phyloP scores from a whole-genome alignment of 2,113 vertebrate genomes.

The Addax nasomaculatus region DNA sequence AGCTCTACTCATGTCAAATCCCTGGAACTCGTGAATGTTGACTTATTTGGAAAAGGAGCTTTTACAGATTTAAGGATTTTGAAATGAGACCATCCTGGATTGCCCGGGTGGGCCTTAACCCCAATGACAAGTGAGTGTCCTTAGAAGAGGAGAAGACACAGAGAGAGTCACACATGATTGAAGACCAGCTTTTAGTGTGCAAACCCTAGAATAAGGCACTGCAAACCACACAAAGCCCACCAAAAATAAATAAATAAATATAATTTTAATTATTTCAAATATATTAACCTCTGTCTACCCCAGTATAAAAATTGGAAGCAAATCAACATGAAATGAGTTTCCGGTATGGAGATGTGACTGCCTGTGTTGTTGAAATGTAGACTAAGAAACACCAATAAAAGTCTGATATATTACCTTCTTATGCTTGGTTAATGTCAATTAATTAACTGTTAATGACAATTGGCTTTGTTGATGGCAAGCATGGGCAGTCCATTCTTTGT shows the following conservation, averaged over 20 bases:
- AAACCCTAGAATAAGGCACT: neutral
- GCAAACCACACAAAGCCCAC: neutral
- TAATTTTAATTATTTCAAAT: neutral
- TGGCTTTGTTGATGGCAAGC: neutral
- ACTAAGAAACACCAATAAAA: neutral
- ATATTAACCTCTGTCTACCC: neutral
- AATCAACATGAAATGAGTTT: neutral
- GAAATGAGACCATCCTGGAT: neutral
- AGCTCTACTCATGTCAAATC: neutral
- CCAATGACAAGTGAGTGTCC: neutral
- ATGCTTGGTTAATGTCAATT: neutral
- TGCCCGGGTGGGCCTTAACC: neutral
- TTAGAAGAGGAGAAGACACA: neutral
- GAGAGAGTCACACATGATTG: neutral
- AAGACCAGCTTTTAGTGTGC: neutral
- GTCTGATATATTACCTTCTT: neutral
- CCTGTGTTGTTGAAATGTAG: neutral
- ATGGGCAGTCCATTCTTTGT: neutral
- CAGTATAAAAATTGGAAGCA: neutral
- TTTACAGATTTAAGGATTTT: neutral
- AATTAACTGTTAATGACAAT: neutral
- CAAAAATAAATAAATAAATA: neutral
- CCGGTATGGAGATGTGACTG: neutral
- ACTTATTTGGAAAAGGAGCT: neutral
- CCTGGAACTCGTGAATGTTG: neutral